Evolutionary conservation across 1,140 invertebrate genomes (phyloP), one percentile per base, ranked within the genome.

Genomic region (Trichomalopsis sarcophagae): DNA sequence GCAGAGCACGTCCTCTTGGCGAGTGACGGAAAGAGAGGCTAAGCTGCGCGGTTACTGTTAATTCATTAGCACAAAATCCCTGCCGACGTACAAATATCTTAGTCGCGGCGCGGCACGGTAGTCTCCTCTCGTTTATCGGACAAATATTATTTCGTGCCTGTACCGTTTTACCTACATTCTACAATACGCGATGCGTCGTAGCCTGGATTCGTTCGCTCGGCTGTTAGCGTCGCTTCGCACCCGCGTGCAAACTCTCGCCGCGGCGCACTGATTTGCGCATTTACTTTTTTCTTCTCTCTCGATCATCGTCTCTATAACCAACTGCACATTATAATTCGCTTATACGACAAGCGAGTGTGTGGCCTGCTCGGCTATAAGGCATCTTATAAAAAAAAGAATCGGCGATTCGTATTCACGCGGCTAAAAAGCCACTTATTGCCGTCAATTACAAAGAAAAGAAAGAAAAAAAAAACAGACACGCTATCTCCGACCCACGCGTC

Each of bases 121-220:
- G 55, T 62, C 17, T 17, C 33, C 44, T 76, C 50, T 68, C 86
- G 86, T 69, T 89, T 89, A 88, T 88, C 87, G 81, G 68, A 74
- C 78, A 88, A 89, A 89, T 86, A 87, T 82, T 84, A 87, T 86
- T 84, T 76, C 79, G 69, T 33, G 69, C 7, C 2, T 78, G 89
- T 89, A 88, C 88, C 88, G 89, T 89, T 89, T 89, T 87, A 88
- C 69, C 14, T 44, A 86, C 76, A 81, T 84, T 83, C 76, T 66
- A 84, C 81, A 40, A 44, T 73, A 23, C 69, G 78, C 71, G 78
- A 86, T 81, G 75, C 71, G 75, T 74, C 50, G 85, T 83, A 85
- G 84, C 75, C 79, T 81, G 50, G 50, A 33, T 78, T 27, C 27
- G 23, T 7, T 9, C 13, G 27, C 27, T 27, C 27, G 27, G 14